phyloP scores from a whole-genome alignment of 2,888 invertebrate species.

The Agrochola circellaris region DNA sequence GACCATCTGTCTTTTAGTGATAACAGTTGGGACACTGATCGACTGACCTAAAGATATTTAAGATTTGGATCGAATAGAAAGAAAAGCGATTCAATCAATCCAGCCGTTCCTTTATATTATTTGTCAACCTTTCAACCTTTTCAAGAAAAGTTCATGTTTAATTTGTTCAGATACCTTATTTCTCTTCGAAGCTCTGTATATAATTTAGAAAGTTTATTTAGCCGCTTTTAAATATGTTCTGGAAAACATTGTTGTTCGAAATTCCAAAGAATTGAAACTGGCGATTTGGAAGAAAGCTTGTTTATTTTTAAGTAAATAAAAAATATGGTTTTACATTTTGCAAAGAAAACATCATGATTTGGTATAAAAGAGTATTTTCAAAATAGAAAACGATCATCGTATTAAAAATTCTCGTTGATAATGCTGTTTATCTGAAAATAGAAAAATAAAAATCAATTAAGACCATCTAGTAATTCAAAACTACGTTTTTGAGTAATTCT shows the following conservation, averaged over 20 bases:
- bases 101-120: constrained; percentile 24
- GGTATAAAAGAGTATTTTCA: constrained; percentile 43
- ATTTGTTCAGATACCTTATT: neutral
- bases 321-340: constrained; percentile 68
- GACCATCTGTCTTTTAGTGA: constrained; percentile 71
- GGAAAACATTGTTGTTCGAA: neutral
- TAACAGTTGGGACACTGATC: constrained; percentile 72
- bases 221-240: neutral
- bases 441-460: constrained; percentile 7
- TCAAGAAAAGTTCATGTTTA: neutral
- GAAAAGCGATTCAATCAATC: constrained; percentile 44
- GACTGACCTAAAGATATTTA: constrained; percentile 57
- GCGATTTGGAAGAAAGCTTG: constrained; percentile 64
- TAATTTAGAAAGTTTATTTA: constrained; percentile 4
- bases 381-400: constrained; percentile 34
- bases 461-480: neutral
- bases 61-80: constrained; percentile 53
- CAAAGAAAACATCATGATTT: constrained; percentile 46
- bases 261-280: constrained; percentile 53
- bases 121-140: constrained; percentile 19
- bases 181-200: constrained; percentile 1
- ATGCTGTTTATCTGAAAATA: constrained; percentile 54
- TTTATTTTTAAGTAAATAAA: constrained; percentile 66
- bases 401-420: constrained; percentile 27
- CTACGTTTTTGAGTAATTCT: neutral